Percentiles rank a stretch among this genome's conserved stretches.
Evolutionary conservation across 2,888 invertebrate genomes (phyloP).

Genomic region (Serrognathus titanus): DNA sequence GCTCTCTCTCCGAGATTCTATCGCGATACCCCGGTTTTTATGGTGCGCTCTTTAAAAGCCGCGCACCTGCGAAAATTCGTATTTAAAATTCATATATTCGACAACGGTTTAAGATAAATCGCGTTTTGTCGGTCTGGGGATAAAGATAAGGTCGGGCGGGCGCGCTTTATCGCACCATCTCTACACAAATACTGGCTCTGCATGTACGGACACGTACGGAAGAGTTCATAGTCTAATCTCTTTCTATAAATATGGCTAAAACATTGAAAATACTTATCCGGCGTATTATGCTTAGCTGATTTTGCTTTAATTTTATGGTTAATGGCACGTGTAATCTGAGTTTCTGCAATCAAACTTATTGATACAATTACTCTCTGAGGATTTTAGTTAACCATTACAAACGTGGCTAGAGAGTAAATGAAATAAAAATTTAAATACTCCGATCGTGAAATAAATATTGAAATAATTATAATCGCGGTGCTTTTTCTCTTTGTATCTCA

Average conservation of each 20-base stretch:
- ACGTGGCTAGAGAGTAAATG: no score
- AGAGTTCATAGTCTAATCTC: constrained; percentile 1
- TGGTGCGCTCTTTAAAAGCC: not conserved
- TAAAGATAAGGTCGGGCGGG: constrained; percentile 32
- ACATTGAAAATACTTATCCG: not conserved
- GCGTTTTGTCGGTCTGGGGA: constrained; percentile 27
- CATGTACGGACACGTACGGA: constrained; percentile 23
- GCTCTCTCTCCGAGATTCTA: not conserved
- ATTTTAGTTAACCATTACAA: no score
- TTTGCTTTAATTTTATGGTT: no score
- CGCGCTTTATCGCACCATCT: constrained; percentile 32
- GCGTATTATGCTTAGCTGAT: no score
- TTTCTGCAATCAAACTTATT: no score
- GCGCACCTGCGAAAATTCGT: constrained; percentile 17
- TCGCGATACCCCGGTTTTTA: not conserved
- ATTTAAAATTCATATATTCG: constrained; percentile 35
- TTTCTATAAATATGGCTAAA: constrained; percentile 3
- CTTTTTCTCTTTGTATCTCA: no score
- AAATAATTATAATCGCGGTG: no score
- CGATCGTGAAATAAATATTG: no score
- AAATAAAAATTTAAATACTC: no score
- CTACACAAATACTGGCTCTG: constrained; percentile 35
- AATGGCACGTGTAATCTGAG: no score
- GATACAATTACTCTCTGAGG: no score
- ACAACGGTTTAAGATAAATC: constrained; percentile 30